Evolutionary conservation across 2,888 invertebrate genomes (phyloP).

Genomic region (Thera obeliscata): DNA sequence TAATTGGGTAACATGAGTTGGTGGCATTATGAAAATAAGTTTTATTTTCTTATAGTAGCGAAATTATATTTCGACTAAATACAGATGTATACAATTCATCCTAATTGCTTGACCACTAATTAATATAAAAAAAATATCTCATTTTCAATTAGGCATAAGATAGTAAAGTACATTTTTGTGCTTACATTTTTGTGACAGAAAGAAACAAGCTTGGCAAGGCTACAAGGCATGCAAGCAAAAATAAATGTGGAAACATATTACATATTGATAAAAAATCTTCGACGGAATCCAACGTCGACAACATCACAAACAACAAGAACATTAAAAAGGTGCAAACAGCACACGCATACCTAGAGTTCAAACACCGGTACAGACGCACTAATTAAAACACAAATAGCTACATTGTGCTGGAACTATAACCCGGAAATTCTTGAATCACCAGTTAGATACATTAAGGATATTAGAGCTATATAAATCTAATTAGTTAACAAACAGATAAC

Average conservation of each 20-base stretch:
- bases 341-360: slow-evolving; percentile 54
- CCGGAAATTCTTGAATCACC: slow-evolving; percentile 46
- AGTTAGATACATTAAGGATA: slow-evolving; percentile 45
- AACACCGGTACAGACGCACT: slow-evolving; percentile 58
- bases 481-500: slow-evolving; percentile 11
- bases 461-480: slow-evolving; percentile 37
- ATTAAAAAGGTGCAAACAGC: slow-evolving; percentile 41
- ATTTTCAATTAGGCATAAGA: too few relatives aligned
- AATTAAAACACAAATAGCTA: slow-evolving; percentile 66
- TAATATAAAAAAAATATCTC: too few relatives aligned
- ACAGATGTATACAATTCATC: too few relatives aligned
- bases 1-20: slow-evolving; percentile 35
- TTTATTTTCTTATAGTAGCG: not conserved
- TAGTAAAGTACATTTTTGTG: too few relatives aligned
- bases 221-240: too few relatives aligned
- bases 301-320: slow-evolving; percentile 17
- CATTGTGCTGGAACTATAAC: slow-evolving; percentile 52
- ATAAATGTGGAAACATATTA: not conserved
- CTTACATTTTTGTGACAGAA: too few relatives aligned
- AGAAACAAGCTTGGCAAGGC: too few relatives aligned
- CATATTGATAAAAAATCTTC: slow-evolving; percentile 13
- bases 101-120: too few relatives aligned
- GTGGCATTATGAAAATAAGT: slow-evolving; percentile 16
- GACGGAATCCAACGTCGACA: slow-evolving; percentile 15
- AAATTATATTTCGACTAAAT: too few relatives aligned